Conservation (phyloP, 2,113 vertebrate species). For the Aptenodytes forsteri region DNA sequence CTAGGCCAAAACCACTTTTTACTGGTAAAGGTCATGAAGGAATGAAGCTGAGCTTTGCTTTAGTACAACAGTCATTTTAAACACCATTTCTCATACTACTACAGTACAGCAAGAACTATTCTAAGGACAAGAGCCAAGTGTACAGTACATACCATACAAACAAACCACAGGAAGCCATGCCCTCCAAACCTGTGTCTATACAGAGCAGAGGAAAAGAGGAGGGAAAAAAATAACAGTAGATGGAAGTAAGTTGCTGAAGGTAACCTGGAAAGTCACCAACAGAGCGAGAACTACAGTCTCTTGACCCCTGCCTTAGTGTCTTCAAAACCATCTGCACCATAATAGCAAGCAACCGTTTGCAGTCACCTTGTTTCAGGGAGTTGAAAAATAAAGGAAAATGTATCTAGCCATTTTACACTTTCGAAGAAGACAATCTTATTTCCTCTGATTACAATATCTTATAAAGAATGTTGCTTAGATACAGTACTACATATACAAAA, state of each 20-base stretch:
- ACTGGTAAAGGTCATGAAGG: neutral
- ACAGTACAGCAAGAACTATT: neutral
- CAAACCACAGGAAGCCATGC: neutral
- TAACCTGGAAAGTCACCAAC: neutral
- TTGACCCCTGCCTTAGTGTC: neutral
- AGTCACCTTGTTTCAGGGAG: neutral
- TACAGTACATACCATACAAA: neutral
- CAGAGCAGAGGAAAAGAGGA: neutral
- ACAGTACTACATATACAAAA: neutral
- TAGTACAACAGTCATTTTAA: neutral
- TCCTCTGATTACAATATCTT: neutral
- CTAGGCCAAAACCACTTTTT: neutral
- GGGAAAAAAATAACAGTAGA: neutral
- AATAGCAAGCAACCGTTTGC: neutral
- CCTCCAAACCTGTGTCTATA: neutral
- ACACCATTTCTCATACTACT: neutral
- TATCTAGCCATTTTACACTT: neutral
- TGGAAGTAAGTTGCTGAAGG: neutral
- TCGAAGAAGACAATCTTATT: neutral
- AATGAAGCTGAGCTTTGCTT: neutral
- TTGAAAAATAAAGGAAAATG: neutral
- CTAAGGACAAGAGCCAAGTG: neutral
- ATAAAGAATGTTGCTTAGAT: constrained; percentile 30
- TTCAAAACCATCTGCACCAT: neutral
- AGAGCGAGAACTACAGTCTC: neutral